Evolutionary conservation across 1,140 invertebrate species (phyloP).

Genomic region (Tetraneura akinire): DNA sequence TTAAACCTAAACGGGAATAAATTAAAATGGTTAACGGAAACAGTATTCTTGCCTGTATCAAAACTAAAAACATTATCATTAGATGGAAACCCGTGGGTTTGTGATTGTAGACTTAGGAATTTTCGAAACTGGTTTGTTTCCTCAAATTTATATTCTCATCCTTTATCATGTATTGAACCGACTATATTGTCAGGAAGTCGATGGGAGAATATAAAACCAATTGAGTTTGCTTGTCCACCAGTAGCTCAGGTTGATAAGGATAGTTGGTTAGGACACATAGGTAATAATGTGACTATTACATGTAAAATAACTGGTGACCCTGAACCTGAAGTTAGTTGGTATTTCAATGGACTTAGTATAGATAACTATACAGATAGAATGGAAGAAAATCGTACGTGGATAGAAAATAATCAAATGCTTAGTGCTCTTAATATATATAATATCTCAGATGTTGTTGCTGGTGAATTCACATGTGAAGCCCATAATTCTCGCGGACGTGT

Average conservation of each 20-base stretch:
- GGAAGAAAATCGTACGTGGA: constrained; percentile 59
- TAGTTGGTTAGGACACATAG: constrained; percentile 70
- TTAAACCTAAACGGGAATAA: constrained; percentile 72
- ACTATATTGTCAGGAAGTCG: constrained; percentile 63
- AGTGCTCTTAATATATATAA: constrained; percentile 73
- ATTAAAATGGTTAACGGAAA: constrained; percentile 67
- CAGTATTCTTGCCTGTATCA: constrained; percentile 67
- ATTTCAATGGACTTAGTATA: constrained; percentile 66
- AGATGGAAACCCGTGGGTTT: constrained; percentile 86
- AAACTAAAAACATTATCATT: constrained; percentile 76
- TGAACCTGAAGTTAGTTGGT: constrained; percentile 79
- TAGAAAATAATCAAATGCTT: constrained; percentile 65
- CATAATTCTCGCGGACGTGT: constrained; percentile 73
- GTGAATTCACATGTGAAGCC: constrained; percentile 78
- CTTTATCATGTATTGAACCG: constrained; percentile 68
- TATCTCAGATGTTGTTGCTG: constrained; percentile 74
- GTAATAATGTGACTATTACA: constrained; percentile 75
- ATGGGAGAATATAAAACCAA: constrained; percentile 69
- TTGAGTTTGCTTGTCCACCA: constrained; percentile 76
- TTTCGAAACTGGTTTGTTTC: constrained; percentile 79
- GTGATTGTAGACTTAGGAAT: constrained; percentile 80
- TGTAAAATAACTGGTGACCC: constrained; percentile 82
- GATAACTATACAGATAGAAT: constrained; percentile 59
- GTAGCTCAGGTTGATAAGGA: constrained; percentile 66
- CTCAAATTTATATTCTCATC: constrained; percentile 69